A percentile compares a stretch with the other conserved stretches of the same genome.
phyloP scores from a whole-genome alignment of 1,140 invertebrate genomes.

The Drosophila fuyamai region DNA sequence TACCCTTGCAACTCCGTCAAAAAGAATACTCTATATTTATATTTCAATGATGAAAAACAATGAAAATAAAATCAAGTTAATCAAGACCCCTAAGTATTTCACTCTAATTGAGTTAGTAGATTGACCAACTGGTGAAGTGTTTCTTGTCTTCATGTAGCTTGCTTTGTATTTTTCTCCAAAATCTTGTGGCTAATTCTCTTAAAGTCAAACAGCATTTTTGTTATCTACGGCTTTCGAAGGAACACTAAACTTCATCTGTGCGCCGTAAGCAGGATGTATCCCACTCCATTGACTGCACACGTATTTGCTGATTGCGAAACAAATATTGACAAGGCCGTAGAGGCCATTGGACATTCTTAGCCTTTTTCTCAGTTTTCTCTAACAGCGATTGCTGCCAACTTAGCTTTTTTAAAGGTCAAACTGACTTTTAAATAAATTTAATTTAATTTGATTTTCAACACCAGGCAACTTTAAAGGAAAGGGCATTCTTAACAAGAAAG shows the following conservation, averaged over 20 bases:
- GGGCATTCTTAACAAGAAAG: too few species aligned
- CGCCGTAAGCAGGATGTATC: conserved; percentile 28
- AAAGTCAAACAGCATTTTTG: conserved; percentile 63
- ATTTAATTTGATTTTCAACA: too few species aligned
- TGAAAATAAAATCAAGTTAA: conserved; percentile 1
- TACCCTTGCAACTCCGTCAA: too few species aligned
- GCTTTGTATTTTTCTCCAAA: conserved; percentile 17
- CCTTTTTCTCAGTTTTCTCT: conserved; percentile 11
- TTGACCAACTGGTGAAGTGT: conserved; percentile 4
- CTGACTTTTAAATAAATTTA: not conserved
- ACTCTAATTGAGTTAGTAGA: conserved; percentile 46
- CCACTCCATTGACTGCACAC: conserved; percentile 46
- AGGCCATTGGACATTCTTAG: conserved; percentile 15
- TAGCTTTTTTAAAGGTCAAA: conserved; percentile 3
- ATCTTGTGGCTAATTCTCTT: conserved; percentile 15
- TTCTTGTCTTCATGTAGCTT: too few species aligned
- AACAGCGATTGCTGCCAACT: conserved; percentile 9
- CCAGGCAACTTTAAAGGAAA: too few species aligned
- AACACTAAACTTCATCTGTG: conserved; percentile 31
- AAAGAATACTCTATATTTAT: too few species aligned
- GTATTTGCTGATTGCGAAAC: conserved; percentile 79
- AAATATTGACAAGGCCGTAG: conserved; percentile 72
- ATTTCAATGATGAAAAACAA: too few species aligned
- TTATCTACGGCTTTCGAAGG: conserved; percentile 30
- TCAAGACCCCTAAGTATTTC: not conserved